Percentiles rank a stretch among this genome's conserved stretches.
These are phyloP conservation scores for Drosophila koepferae DNA, from an alignment of 2,888 invertebrate species.

Conservation along the genomic window DNA sequence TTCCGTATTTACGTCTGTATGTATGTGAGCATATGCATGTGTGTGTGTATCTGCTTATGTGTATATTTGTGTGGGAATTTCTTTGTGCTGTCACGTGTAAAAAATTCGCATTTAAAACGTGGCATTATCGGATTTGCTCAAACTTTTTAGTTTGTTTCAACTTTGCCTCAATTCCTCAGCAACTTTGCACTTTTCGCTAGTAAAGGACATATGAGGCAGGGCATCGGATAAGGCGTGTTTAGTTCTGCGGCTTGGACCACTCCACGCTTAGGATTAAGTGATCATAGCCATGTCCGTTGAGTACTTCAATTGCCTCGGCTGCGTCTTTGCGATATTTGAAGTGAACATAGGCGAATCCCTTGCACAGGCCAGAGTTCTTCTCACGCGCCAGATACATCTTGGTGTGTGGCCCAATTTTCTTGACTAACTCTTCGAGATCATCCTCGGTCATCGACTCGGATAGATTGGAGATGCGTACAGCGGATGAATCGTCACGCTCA, in stretches of 20 bases:
- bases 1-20: conserved; percentile 18
- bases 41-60: conserved; percentile 5
- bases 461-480: conserved; percentile 98
- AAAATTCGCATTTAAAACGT: conserved; percentile 56
- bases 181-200: conserved; percentile 1
- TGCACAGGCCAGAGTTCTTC: conserved; percentile 92
- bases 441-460: conserved; percentile 97
- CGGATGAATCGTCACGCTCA: conserved; percentile 92
- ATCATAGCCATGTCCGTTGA: conserved; percentile 98
- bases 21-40: conserved; percentile 15
- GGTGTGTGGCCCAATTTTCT: conserved; percentile 95
- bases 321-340: conserved; percentile 96
- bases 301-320: conserved; percentile 93
- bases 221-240: conserved; percentile 31
- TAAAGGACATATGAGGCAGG: not conserved
- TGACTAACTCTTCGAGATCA: conserved; percentile 97
- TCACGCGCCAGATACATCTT: conserved; percentile 98
- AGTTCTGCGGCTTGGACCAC: conserved; percentile 95
- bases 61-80: conserved; percentile 33
- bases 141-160: conserved; percentile 35
- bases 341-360: conserved; percentile 99
- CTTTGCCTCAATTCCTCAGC: conserved; percentile 17
- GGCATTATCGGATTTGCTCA: conserved; percentile 51
- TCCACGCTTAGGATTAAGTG: conserved; percentile 98
- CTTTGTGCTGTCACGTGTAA: conserved; percentile 46